Conservation (phyloP, 2,113 vertebrate genomes). For the Ivindomyrus marchei region DNA sequence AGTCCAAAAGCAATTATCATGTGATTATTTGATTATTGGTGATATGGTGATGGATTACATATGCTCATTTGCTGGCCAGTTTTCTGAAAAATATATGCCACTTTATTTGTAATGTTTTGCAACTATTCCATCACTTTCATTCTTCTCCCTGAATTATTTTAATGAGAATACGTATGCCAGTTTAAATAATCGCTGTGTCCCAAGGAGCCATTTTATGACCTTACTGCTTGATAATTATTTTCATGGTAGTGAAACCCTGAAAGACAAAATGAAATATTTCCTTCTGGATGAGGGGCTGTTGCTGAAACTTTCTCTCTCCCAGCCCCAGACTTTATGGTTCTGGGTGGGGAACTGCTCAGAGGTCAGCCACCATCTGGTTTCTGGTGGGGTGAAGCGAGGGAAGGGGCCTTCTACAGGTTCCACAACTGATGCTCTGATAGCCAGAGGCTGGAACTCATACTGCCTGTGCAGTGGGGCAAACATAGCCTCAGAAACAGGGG, state of each 20-base stretch:
- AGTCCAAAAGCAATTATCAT: not conserved
- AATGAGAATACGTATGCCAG: not conserved
- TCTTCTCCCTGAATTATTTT: not conserved
- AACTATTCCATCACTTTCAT: not conserved
- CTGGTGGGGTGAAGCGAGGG: not conserved
- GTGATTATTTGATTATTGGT: not conserved
- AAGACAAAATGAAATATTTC: not conserved
- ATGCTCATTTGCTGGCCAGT: not conserved
- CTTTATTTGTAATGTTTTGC: not conserved
- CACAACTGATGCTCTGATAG: not conserved
- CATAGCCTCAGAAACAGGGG: not conserved
- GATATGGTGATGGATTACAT: not conserved
- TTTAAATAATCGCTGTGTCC: not conserved
- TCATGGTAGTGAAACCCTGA: not conserved
- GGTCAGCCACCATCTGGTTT: constrained; percentile 14
- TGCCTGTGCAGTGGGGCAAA: not conserved
- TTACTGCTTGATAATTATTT: not conserved
- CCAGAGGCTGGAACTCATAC: not conserved
- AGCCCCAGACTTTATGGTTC: not conserved
- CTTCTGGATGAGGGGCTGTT: not conserved
- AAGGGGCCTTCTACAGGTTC: not conserved
- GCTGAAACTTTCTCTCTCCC: not conserved
- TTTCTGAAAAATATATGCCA: not conserved
- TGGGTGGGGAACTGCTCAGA: not conserved
- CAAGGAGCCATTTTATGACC: not conserved